These are phyloP conservation scores for Eurystomus glaucurus DNA, from an alignment of 2,797 vertebrate genomes.

Conservation along the genomic window DNA sequence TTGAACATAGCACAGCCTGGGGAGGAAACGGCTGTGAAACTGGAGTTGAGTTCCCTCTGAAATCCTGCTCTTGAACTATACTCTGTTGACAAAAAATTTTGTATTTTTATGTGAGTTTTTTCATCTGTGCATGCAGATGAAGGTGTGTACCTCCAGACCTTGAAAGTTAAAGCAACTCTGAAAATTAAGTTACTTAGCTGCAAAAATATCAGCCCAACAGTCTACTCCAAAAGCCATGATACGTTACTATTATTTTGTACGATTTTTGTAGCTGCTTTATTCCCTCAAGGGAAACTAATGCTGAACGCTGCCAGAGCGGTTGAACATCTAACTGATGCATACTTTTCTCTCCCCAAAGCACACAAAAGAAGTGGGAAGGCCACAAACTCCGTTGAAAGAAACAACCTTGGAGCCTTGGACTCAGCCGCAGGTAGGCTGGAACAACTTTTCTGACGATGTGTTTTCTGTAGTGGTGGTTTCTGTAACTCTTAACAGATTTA, in stretches of 20 bases:
- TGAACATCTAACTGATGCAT: neutral
- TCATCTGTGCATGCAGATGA: neutral
- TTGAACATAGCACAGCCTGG: neutral
- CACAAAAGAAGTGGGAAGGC: constrained; percentile 75
- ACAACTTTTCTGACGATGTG: neutral
- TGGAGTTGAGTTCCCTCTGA: accelerated
- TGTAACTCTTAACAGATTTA: neutral
- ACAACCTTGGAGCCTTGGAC: constrained; percentile 78
- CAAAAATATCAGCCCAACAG: neutral
- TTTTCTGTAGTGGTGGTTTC: neutral
- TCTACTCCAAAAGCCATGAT: neutral
- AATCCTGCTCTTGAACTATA: neutral
- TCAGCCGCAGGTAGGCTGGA: constrained; percentile 79
- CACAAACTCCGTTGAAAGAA: constrained; percentile 80
- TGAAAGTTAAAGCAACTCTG: neutral
- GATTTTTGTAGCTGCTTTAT: neutral
- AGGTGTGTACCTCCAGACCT: neutral
- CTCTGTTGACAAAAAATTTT: neutral
- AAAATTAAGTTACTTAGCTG: neutral
- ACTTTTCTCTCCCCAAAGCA: constrained; percentile 61
- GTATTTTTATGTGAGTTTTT: neutral
- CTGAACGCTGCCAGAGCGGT: neutral
- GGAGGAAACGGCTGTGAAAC: accelerated
- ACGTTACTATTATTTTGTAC: neutral
- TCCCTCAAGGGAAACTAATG: neutral